Conservation (phyloP, 1,140 invertebrate species). For the Drosophila tsacasi region DNA sequence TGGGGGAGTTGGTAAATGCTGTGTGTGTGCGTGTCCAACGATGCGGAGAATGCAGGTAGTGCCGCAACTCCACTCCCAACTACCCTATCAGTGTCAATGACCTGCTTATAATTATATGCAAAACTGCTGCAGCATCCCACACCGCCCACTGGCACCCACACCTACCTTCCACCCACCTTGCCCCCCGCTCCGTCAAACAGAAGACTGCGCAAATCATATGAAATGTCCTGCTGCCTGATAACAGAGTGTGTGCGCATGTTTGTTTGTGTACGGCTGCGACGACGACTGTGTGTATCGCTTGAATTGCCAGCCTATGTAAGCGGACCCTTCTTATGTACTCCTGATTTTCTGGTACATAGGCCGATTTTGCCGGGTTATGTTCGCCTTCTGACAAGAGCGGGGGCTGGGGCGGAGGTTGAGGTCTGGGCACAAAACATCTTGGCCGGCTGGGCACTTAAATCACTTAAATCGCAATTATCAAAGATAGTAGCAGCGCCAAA, state of each 20-base stretch:
- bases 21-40: conserved; percentile 42
- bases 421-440: conserved; percentile 12
- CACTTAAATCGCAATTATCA: conserved; percentile 39
- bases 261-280: conserved; percentile 39
- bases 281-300: conserved; percentile 34
- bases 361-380: conserved; percentile 16
- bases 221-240: conserved; percentile 74
- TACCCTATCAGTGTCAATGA: conserved; percentile 75
- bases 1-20: neutral
- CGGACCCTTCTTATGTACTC: conserved; percentile 26
- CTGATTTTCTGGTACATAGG: conserved; percentile 6
- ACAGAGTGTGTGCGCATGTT: conserved; percentile 58
- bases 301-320: conserved; percentile 39
- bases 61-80: conserved; percentile 16
- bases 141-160: conserved; percentile 27
- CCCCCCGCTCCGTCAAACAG: conserved; percentile 7
- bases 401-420: neutral
- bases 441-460: conserved; percentile 16
- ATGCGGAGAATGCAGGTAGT: conserved; percentile 48
- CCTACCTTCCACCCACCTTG: neutral
- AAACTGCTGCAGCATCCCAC: conserved; percentile 59
- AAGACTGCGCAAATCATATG: conserved; percentile 62
- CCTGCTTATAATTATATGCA: conserved; percentile 83
- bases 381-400: neutral
- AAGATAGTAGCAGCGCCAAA: conserved; percentile 8